Evolutionary conservation across 2,113 vertebrate species (phyloP).

Genomic region (Alosa alosa): DNA sequence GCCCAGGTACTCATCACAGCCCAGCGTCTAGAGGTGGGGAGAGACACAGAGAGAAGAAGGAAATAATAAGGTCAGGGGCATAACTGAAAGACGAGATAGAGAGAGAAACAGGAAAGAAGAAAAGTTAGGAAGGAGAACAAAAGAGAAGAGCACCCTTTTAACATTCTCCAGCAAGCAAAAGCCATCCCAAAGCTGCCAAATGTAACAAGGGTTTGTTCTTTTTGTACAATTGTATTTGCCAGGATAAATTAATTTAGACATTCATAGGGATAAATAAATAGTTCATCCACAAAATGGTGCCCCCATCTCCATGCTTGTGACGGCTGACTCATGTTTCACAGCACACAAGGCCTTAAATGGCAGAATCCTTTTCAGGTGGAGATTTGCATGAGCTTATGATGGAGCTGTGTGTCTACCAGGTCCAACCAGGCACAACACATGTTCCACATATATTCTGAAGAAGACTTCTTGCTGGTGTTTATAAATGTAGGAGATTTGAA

Average conservation of each 20-base stretch:
- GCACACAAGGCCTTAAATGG: not conserved
- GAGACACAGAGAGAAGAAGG: not conserved
- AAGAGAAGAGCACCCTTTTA: too few relatives aligned
- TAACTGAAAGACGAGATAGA: not conserved
- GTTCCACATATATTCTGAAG: too few relatives aligned
- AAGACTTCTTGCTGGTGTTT: too few relatives aligned
- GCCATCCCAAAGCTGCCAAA: not conserved
- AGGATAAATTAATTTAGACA: not conserved
- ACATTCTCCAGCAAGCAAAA: not conserved
- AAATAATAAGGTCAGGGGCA: not conserved
- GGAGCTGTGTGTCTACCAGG: not conserved
- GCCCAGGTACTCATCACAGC: slow-evolving; percentile 89
- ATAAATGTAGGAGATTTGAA: too few relatives aligned
- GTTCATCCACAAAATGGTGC: not conserved
- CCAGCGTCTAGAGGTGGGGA: slow-evolving; percentile 72
- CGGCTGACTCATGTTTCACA: not conserved
- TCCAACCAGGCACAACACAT: not conserved
- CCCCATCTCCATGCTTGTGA: not conserved
- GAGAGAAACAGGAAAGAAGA: not conserved
- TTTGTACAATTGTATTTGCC: not conserved
- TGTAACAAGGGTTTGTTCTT: not conserved
- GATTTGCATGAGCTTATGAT: not conserved
- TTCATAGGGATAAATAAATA: not conserved
- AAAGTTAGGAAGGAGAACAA: not conserved
- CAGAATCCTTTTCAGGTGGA: not conserved